Conservation (phyloP, 2,888 invertebrate genomes). For the Eupithecia centaureata region DNA sequence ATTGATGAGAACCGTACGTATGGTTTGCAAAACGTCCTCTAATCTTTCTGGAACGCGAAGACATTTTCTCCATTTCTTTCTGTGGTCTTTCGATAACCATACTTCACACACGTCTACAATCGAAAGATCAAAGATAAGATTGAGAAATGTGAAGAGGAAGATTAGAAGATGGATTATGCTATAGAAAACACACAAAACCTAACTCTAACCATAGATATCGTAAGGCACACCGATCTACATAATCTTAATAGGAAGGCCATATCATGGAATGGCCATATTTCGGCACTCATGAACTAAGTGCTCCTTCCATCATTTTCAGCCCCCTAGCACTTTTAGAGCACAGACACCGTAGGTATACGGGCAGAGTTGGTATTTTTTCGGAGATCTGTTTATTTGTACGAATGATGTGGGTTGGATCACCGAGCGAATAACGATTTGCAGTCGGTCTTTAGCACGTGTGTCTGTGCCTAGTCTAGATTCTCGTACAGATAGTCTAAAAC, state of each 20-base stretch:
- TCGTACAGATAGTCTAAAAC: conserved; percentile 48
- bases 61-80: conserved; percentile 6
- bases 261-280: conserved; percentile 50
- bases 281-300: conserved; percentile 52
- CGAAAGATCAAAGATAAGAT: conserved; percentile 9
- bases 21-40: conserved; percentile 55
- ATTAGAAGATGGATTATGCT: conserved; percentile 61
- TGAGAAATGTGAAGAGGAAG: conserved; percentile 46
- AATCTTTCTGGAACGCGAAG: conserved; percentile 46
- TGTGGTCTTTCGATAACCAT: conserved; percentile 2
- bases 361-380: neutral
- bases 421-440: neutral
- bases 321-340: conserved; percentile 56
- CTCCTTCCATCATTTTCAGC: conserved; percentile 55
- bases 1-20: conserved; percentile 84
- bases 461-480: conserved; percentile 22
- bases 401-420: neutral
- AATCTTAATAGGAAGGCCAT: conserved; percentile 62
- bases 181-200: conserved; percentile 60
- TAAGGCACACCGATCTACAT: conserved; percentile 72
- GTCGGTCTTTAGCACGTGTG: conserved; percentile 2
- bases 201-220: conserved; percentile 83
- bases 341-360: conserved; percentile 2
- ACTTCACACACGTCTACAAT: conserved; percentile 9
- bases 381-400: neutral